phyloP scores from a whole-genome alignment of 2,797 vertebrate genomes.

The Buceros bicornis region DNA sequence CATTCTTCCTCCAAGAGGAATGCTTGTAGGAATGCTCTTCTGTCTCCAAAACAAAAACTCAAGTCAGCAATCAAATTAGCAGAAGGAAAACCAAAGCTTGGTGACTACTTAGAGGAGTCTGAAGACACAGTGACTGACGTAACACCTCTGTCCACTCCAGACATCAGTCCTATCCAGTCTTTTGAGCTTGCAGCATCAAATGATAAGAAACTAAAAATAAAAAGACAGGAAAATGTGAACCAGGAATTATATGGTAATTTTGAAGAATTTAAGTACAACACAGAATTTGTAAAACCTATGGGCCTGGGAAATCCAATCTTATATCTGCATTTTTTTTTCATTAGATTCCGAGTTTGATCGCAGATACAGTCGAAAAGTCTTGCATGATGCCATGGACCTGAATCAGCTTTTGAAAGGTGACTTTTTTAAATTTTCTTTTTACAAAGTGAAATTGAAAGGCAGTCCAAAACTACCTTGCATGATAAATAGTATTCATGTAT shows the following conservation, averaged over 20 bases:
- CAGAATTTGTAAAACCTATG: constrained; percentile 1
- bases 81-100: constrained; percentile 46
- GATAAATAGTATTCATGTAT: background rate
- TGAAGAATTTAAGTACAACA: constrained; percentile 36
- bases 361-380: constrained; percentile 75
- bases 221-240: constrained; percentile 81
- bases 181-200: constrained; percentile 81
- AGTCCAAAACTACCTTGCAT: background rate
- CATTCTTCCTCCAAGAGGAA: constrained; percentile 65
- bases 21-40: constrained; percentile 1
- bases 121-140: constrained; percentile 91
- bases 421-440: constrained; percentile 11
- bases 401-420: constrained; percentile 87
- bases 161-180: constrained; percentile 86
- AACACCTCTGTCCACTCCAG: constrained; percentile 90
- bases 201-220: constrained; percentile 78
- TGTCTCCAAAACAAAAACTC: constrained; percentile 76
- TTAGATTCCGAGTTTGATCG: constrained; percentile 75
- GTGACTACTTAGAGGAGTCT: constrained; percentile 79
- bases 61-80: constrained; percentile 49
- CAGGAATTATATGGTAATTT: constrained; percentile 77
- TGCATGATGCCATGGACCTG: constrained; percentile 84
- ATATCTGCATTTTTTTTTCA: background rate
- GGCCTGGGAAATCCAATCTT: background rate
- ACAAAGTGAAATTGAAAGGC: background rate